Percentiles rank a stretch among this genome's conserved stretches.
These are phyloP conservation scores for Arge pagana DNA, from an alignment of 2,888 invertebrate genomes.

Conservation along the genomic window DNA sequence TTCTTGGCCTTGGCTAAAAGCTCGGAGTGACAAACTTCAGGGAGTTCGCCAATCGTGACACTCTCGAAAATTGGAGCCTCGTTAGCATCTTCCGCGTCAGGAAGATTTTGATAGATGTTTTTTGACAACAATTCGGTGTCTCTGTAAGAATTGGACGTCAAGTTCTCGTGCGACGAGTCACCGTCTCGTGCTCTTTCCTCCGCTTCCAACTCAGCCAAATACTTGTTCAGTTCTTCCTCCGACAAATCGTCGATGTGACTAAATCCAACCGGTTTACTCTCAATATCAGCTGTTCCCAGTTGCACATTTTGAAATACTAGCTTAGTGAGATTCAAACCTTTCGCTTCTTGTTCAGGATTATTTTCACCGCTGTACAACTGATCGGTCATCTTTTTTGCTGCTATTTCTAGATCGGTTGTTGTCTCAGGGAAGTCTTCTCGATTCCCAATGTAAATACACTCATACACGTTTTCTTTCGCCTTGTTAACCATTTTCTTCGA, in stretches of 20 bases:
- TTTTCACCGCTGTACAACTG: constrained; percentile 30
- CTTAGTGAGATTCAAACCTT: constrained; percentile 25
- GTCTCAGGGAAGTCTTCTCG: constrained; percentile 36
- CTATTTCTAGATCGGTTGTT: constrained; percentile 36
- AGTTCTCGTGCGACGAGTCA: constrained; percentile 26
- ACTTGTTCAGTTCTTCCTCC: constrained; percentile 56
- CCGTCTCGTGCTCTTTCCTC: constrained; percentile 46
- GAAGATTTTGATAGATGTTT: constrained; percentile 20
- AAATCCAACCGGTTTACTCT: constrained; percentile 43
- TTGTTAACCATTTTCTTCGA: constrained; percentile 22
- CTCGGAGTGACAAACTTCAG: constrained; percentile 42
- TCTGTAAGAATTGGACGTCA: constrained; percentile 24
- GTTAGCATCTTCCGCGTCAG: constrained; percentile 45
- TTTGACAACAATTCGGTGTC: constrained; percentile 15
- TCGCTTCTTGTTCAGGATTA: constrained; percentile 25
- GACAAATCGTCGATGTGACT: constrained; percentile 51
- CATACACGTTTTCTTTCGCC: constrained; percentile 33
- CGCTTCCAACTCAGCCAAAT: constrained; percentile 56
- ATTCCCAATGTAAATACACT: constrained; percentile 40
- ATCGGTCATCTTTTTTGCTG: constrained; percentile 38
- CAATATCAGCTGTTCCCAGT: constrained; percentile 12
- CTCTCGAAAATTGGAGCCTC: constrained; percentile 48
- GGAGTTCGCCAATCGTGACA: constrained; percentile 46
- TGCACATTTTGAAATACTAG: constrained; percentile 27
- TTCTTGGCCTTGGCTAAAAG: constrained; percentile 46